Evolutionary conservation across 2,888 invertebrate genomes (phyloP).

Genomic region (Cetonia aurata): DNA sequence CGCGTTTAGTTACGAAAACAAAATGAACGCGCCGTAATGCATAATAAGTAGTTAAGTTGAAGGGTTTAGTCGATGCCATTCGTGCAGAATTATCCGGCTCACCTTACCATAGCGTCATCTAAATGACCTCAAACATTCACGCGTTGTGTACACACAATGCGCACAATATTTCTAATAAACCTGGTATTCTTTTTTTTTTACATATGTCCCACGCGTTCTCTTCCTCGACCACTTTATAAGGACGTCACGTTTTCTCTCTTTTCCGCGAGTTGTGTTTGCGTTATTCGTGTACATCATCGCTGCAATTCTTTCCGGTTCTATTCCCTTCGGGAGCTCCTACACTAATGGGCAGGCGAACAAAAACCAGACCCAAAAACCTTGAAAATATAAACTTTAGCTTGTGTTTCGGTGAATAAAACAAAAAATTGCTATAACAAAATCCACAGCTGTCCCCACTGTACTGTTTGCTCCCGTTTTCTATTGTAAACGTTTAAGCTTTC

Average conservation of each 20-base stretch:
- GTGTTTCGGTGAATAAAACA: too few species aligned
- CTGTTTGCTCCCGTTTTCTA: too few species aligned
- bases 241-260: constrained; percentile 36
- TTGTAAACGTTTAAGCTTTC: too few species aligned
- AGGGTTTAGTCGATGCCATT: constrained; percentile 62
- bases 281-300: constrained; percentile 20
- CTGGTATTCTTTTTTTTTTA: constrained; percentile 48
- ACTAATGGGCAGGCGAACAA: too few species aligned
- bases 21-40: constrained; percentile 66
- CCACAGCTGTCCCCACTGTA: too few species aligned
- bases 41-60: constrained; percentile 66
- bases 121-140: constrained; percentile 51
- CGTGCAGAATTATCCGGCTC: constrained; percentile 64
- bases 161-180: constrained; percentile 61
- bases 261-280: neutral
- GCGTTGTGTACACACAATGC: constrained; percentile 53
- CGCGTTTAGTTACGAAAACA: constrained; percentile 65
- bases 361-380: too few species aligned
- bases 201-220: constrained; percentile 45
- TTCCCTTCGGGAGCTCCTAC: too few species aligned
- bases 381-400: too few species aligned
- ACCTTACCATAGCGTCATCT: constrained; percentile 48
- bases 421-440: too few species aligned
- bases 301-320: neutral
- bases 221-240: constrained; percentile 11